Conservation (phyloP, 2,797 vertebrate species). For the Oreortyx pictus region DNA sequence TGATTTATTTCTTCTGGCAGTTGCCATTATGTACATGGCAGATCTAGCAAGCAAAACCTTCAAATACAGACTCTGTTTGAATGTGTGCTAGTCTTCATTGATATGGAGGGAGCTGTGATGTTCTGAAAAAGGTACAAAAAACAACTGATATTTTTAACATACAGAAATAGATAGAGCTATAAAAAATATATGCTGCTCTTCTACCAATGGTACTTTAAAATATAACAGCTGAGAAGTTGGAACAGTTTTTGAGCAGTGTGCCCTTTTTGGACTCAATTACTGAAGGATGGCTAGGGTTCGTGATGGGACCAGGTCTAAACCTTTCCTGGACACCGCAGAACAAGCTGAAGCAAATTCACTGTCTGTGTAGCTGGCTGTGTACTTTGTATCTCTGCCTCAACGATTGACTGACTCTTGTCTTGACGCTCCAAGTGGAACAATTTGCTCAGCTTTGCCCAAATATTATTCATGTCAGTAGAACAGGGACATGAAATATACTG, state of each 20-base stretch:
- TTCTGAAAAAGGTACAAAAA: background rate
- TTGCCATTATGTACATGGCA: background rate
- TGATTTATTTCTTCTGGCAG: background rate
- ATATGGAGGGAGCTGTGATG: background rate
- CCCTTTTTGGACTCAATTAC: background rate
- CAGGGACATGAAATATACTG: background rate
- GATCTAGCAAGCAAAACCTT: background rate
- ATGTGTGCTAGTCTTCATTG: background rate
- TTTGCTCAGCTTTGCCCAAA: background rate
- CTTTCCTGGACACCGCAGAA: background rate
- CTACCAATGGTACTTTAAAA: background rate
- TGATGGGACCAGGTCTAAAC: background rate
- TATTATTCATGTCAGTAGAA: background rate
- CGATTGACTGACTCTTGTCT: fast-evolving
- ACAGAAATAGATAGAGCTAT: background rate
- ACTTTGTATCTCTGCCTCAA: background rate
- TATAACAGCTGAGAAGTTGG: background rate
- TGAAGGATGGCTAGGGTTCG: background rate
- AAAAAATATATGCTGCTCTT: background rate
- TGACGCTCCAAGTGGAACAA: background rate
- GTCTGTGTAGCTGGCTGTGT: background rate
- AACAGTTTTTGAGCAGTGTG: background rate
- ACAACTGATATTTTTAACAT: background rate
- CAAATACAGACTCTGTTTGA: background rate
- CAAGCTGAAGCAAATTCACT: background rate